Evolutionary conservation across 2,113 vertebrate genomes (phyloP).

Genomic region (Rynchops niger): DNA sequence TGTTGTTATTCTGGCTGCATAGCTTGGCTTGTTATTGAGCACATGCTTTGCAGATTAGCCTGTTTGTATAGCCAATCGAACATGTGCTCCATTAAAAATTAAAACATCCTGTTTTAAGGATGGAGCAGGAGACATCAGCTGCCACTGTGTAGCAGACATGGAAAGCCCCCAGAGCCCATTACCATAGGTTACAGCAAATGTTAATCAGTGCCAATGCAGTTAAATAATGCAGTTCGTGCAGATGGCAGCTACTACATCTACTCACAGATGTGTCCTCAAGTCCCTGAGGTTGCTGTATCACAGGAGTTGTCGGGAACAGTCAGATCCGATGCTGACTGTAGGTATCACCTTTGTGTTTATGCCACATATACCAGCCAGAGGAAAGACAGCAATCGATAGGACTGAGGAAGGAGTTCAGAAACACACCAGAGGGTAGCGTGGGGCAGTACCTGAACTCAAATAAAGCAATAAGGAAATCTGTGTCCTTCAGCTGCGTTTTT

Average conservation of each 20-base stretch:
- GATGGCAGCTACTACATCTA: slow-evolving; percentile 82
- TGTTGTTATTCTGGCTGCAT: slow-evolving; percentile 79
- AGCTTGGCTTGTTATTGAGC: slow-evolving; percentile 81
- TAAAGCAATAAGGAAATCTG: background rate
- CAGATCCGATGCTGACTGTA: slow-evolving; percentile 71
- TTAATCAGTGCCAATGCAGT: slow-evolving; percentile 84
- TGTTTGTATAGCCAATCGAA: slow-evolving; percentile 90
- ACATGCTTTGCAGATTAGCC: slow-evolving; percentile 90
- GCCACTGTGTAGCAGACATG: slow-evolving; percentile 82
- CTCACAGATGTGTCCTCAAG: slow-evolving; percentile 80
- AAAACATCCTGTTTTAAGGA: slow-evolving; percentile 86
- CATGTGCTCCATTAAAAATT: slow-evolving; percentile 92
- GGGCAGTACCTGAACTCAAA: background rate
- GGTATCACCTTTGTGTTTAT: slow-evolving; percentile 69
- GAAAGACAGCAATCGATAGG: background rate
- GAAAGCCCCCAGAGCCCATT: slow-evolving; percentile 85
- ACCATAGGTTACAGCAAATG: slow-evolving; percentile 89
- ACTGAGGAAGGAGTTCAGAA: background rate
- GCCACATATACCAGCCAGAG: slow-evolving; percentile 25
- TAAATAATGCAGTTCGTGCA: slow-evolving; percentile 90
- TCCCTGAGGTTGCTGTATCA: slow-evolving; percentile 80
- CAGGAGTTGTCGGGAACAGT: slow-evolving; percentile 77
- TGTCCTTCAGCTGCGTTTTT: background rate
- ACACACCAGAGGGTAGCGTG: background rate
- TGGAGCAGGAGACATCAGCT: slow-evolving; percentile 85